phyloP scores from a whole-genome alignment of 2,888 invertebrate genomes.

The Eulithis testata region DNA sequence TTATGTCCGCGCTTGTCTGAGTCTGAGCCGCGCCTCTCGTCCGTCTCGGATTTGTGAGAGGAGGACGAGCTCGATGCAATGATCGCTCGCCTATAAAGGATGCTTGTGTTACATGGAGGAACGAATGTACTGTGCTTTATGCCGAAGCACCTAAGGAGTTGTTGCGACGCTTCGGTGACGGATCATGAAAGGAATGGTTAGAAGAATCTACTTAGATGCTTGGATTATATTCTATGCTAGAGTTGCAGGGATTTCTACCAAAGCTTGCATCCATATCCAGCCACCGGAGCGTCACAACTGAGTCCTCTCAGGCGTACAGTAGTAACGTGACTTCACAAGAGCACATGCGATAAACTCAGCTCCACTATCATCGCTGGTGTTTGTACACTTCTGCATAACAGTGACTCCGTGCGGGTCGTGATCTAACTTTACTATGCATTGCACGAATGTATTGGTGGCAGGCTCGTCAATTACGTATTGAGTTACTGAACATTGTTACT shows the following conservation, averaged over 20 bases:
- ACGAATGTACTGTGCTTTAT: conserved; percentile 58
- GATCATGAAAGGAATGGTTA: conserved; percentile 5
- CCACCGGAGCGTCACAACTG: conserved; percentile 38
- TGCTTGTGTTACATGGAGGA: conserved; percentile 68
- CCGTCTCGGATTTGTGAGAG: conserved; percentile 76
- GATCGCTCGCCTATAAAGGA: conserved; percentile 82
- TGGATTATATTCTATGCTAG: conserved; percentile 22
- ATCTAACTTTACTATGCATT: conserved; percentile 62
- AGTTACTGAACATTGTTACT: conserved; percentile 19
- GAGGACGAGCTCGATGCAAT: conserved; percentile 80
- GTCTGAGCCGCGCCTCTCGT: conserved; percentile 72
- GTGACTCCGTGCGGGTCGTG: conserved; percentile 70
- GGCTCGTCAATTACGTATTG: conserved; percentile 38
- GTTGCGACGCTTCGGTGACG: conserved; percentile 53
- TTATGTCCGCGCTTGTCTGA: conserved; percentile 86
- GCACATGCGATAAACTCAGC: conserved; percentile 54
- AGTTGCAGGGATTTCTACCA: conserved; percentile 23
- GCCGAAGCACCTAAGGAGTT: conserved; percentile 54
- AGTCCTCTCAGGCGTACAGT: conserved; percentile 15
- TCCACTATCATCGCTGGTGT: conserved; percentile 56
- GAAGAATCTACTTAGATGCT: conserved; percentile 21
- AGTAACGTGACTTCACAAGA: conserved; percentile 38
- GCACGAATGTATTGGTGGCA: conserved; percentile 52
- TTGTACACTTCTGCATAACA: conserved; percentile 53
- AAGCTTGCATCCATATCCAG: conserved; percentile 23